These are phyloP conservation scores for Thymelicus sylvestris DNA, from an alignment of 2,888 invertebrate genomes.

Conservation along the genomic window DNA sequence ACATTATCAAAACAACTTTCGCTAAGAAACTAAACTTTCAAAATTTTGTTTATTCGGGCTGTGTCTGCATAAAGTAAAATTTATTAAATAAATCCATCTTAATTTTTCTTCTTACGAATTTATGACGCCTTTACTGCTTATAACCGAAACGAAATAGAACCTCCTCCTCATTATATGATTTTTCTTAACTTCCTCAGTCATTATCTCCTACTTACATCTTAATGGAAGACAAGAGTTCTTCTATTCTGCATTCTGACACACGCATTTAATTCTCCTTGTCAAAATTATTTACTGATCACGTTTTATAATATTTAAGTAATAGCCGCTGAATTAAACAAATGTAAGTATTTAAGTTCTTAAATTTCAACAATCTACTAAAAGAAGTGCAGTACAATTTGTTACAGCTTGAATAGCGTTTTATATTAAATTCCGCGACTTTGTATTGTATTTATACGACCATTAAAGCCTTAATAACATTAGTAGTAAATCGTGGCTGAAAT, in stretches of 20 bases:
- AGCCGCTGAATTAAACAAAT: background rate
- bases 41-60: background rate
- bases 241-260: no score
- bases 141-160: no score
- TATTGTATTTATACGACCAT: slow-evolving; percentile 16
- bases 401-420: background rate
- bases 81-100: no score
- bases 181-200: no score
- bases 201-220: no score
- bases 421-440: slow-evolving; percentile 14
- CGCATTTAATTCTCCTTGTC: no score
- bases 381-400: slow-evolving; percentile 17
- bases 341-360: background rate
- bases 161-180: no score
- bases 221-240: no score
- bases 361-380: slow-evolving; percentile 4
- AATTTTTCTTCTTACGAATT: no score
- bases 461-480: slow-evolving; percentile 14
- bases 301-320: background rate
- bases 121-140: no score
- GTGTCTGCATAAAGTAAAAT: no score
- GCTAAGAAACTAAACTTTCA: background rate
- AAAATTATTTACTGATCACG: no score
- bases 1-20: background rate
- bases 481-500: slow-evolving; percentile 20